phyloP scores from a whole-genome alignment of 2,797 vertebrate genomes.

The Fringilla coelebs region DNA sequence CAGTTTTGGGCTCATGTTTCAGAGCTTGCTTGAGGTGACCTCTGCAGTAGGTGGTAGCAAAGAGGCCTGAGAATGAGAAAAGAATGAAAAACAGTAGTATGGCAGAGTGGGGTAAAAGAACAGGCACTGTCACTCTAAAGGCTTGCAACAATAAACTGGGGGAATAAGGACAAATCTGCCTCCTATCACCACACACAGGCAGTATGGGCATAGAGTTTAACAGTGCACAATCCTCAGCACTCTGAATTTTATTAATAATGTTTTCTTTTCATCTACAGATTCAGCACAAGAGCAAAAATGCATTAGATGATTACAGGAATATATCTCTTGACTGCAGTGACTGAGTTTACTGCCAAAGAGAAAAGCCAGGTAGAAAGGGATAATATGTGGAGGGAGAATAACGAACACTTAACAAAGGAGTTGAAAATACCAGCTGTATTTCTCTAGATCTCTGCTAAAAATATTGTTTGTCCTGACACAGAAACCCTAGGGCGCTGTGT shows the following conservation, averaged over 20 bases:
- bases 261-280: background rate
- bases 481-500: background rate
- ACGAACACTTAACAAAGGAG: background rate
- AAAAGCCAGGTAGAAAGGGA: background rate
- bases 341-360: background rate
- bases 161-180: background rate
- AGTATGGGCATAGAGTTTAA: background rate
- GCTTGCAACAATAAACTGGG: background rate
- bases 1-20: background rate
- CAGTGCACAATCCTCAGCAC: background rate
- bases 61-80: background rate
- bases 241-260: background rate
- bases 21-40: background rate
- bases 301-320: background rate
- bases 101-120: background rate
- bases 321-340: background rate
- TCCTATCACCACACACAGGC: background rate
- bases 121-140: background rate
- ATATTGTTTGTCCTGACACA: background rate
- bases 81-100: background rate
- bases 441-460: slow-evolving; percentile 1
- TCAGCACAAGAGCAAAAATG: background rate
- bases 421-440: background rate
- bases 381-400: background rate
- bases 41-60: background rate